phyloP scores from a whole-genome alignment of 2,797 vertebrate genomes.

The Myotis findleyi region DNA sequence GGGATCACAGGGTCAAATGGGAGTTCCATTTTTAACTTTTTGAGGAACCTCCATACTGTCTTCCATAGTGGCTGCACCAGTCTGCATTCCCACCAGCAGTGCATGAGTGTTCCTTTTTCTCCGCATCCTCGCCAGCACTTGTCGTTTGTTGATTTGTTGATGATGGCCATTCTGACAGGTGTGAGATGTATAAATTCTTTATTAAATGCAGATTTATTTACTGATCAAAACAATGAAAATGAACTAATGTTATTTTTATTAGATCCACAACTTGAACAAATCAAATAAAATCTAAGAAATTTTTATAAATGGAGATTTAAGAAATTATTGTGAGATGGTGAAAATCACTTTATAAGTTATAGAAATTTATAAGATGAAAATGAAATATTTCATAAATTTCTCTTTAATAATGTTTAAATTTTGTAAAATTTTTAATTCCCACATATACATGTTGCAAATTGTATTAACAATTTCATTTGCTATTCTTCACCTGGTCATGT shows the following conservation, averaged over 20 bases:
- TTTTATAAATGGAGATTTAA: conserved; percentile 1
- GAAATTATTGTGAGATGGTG: not conserved
- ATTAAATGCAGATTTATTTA: conserved; percentile 41
- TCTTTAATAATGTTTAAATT: conserved; percentile 15
- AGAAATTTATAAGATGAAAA: not conserved
- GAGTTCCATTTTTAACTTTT: no score
- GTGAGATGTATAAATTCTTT: not conserved
- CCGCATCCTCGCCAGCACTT: no score
- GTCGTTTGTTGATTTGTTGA: no score
- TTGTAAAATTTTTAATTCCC: not conserved
- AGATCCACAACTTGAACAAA: conserved; percentile 33
- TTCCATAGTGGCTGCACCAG: no score
- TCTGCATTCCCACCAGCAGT: no score
- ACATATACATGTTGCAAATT: not conserved
- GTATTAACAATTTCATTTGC: not conserved
- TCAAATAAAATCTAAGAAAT: conserved; percentile 16
- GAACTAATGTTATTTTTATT: conserved; percentile 13
- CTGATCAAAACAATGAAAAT: conserved; percentile 11
- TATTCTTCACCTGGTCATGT: not conserved
- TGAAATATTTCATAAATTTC: conserved; percentile 26
- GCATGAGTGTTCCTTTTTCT: no score
- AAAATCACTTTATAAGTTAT: not conserved
- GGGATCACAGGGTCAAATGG: no score
- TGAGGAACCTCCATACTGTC: no score
- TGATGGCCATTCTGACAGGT: no score